Evolutionary conservation across 2,888 invertebrate species (phyloP).

Genomic region (Epistrophe eligans): DNA sequence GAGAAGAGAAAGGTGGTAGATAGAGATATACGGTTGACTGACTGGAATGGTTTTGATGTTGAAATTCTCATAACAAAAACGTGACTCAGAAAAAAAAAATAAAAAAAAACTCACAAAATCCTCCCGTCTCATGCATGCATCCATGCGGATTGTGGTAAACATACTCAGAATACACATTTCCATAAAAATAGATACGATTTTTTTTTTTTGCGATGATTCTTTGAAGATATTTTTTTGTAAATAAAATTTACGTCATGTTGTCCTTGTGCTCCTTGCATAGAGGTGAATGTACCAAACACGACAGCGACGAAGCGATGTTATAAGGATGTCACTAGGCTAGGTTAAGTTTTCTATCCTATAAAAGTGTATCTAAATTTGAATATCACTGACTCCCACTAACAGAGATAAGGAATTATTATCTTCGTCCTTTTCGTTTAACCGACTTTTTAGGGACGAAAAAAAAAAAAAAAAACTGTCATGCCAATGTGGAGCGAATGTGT

Average conservation of each 20-base stretch:
- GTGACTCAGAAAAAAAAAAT: slow-evolving; percentile 44
- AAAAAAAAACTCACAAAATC: neutral
- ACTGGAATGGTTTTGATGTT: slow-evolving; percentile 38
- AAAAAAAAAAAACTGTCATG: neutral
- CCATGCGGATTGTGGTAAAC: slow-evolving; percentile 58
- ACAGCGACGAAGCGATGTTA: slow-evolving; percentile 24
- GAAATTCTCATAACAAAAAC: slow-evolving; percentile 42
- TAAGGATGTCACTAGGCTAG: slow-evolving; percentile 61
- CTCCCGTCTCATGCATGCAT: slow-evolving; percentile 47
- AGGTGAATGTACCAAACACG: slow-evolving; percentile 58
- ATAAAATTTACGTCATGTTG: slow-evolving; percentile 37
- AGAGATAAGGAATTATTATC: slow-evolving; percentile 52
- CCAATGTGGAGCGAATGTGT: neutral
- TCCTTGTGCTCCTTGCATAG: slow-evolving; percentile 60
- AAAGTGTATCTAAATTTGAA: slow-evolving; percentile 45
- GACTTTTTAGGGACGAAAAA: slow-evolving; percentile 28
- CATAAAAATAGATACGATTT: slow-evolving; percentile 63
- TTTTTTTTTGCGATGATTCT: slow-evolving; percentile 49
- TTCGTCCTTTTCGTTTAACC: slow-evolving; percentile 36
- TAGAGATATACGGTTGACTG: slow-evolving; percentile 21
- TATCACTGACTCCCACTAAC: slow-evolving; percentile 57
- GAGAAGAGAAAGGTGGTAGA: neutral
- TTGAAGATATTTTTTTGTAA: slow-evolving; percentile 24
- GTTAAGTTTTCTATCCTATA: neutral
- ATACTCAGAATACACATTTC: slow-evolving; percentile 68